phyloP scores from a whole-genome alignment of 2,113 vertebrate genomes.

The Turdus rufiventris region DNA sequence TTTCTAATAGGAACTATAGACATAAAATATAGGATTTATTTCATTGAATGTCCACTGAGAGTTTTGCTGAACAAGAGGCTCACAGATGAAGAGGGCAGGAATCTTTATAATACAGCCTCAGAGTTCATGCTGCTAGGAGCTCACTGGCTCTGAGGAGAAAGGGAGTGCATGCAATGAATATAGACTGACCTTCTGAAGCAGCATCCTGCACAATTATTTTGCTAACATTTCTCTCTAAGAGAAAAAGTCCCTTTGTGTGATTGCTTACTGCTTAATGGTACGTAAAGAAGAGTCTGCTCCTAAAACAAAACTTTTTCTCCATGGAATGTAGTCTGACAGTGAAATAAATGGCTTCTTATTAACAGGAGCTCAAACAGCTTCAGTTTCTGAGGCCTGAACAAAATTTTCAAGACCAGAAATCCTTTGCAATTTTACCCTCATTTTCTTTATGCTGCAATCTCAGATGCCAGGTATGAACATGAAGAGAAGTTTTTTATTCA shows the following conservation, averaged over 20 bases:
- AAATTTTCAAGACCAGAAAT: not conserved
- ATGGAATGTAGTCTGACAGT: not conserved
- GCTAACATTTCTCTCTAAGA: not conserved
- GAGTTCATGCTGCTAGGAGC: not conserved
- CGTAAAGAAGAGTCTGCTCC: not conserved
- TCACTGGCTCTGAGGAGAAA: not conserved
- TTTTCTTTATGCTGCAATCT: not conserved
- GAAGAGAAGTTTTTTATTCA: not conserved
- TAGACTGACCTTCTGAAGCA: not conserved
- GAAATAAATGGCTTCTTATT: not conserved
- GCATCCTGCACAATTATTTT: not conserved
- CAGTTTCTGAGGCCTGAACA: not conserved
- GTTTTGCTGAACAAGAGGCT: constrained; percentile 3
- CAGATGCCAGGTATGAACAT: not conserved
- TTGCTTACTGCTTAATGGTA: not conserved
- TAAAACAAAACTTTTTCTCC: not conserved
- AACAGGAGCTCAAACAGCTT: not conserved
- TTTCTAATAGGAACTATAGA: not conserved
- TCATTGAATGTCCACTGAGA: not conserved
- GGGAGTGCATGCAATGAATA: not conserved
- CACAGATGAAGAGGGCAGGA: not conserved
- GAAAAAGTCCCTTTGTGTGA: not conserved
- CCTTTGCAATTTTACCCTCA: not conserved
- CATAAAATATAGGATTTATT: constrained; percentile 22
- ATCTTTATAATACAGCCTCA: constrained; percentile 19